Evolutionary conservation across 30 jellyfish, hydroid and myxozoan genomes (phyloP).

Genomic region (Aurelia aurita): DNA sequence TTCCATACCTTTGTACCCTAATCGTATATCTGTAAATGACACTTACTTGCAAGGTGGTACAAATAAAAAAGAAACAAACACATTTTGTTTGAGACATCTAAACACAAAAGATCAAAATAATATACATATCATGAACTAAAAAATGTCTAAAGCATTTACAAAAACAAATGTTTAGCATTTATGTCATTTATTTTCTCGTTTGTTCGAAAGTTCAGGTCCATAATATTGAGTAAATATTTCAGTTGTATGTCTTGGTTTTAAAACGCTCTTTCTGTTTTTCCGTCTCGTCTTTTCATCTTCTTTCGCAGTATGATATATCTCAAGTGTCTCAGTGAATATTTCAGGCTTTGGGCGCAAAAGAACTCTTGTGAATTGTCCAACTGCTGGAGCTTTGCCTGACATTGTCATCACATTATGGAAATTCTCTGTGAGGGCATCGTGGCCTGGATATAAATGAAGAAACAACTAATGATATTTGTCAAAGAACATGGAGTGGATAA

Average conservation of each 20-base stretch:
- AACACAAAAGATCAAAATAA: too few species aligned
- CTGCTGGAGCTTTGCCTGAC: conserved; percentile 13
- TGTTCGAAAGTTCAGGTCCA: background rate
- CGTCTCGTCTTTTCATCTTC: background rate
- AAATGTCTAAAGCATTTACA: too few species aligned
- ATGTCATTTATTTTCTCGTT: background rate
- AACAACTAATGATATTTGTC: too few species aligned
- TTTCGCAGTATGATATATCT: conserved; percentile 35
- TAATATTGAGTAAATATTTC: conserved; percentile 17
- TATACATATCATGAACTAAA: too few species aligned
- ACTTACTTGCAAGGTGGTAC: too few species aligned
- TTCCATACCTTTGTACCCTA: too few species aligned
- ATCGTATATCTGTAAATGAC: too few species aligned
- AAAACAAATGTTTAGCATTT: too few species aligned
- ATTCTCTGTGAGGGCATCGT: background rate
- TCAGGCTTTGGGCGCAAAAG: conserved; percentile 28
- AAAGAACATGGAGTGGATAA: too few species aligned
- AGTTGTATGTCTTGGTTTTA: conserved; percentile 16
- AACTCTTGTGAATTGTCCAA: conserved; percentile 55
- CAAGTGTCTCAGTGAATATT: conserved; percentile 46
- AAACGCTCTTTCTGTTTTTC: background rate
- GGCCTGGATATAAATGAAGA: background rate
- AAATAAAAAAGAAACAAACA: too few species aligned
- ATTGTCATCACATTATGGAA: too few species aligned
- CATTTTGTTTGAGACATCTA: too few species aligned